Evolutionary conservation across 2,888 invertebrate genomes (phyloP), one percentile per base, ranked within the genome.

Genomic region (Eristalis arbustorum): DNA sequence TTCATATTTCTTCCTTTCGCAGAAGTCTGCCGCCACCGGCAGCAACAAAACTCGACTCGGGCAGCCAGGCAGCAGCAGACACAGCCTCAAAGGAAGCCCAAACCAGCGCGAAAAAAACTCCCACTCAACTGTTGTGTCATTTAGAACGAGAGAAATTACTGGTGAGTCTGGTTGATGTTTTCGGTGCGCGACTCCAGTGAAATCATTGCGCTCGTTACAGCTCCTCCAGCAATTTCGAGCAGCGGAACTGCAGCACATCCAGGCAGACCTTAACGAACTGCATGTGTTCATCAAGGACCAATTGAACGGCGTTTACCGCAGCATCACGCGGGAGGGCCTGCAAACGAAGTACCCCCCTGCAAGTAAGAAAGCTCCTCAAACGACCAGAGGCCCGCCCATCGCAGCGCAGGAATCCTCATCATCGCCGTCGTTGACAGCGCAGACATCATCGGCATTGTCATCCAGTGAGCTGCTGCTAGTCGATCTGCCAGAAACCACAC

Each of bases 111-210:
- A 67, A 78, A 28, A 83, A 25, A 31, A 31, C 8, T 59, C 62
- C 78, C 71, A 74, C 78, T 75, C 73, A 67, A 72, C 42, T 82
- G 66, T 37, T 87, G 13, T 78, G 78, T 22, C 78, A 83, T 23
- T 67, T 87, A 14, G 85, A 87, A 74, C 82, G 74, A 67, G 85
- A 87, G 67, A 87, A 87, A 66, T 57, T 87, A 57, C 71, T 67
- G 74, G 85, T 83, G 73, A 85, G 81, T 77, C 8, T 18, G 6
- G 49, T 18, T 18, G n/a, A n/a, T n/a, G 49, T 49, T 18, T 49
- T 49, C 18, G 2, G 18, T 49, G 18, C n/a, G 49, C 49, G 3
- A 49, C 18, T 18, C 8, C 18, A 8, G 49, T 18, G 49, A 49
- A 49, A 49, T 49, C 49, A 49, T 18, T 8, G 6, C 28, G n/a